Conservation (phyloP, 2,888 invertebrate species). For the Apodemia zela region DNA sequence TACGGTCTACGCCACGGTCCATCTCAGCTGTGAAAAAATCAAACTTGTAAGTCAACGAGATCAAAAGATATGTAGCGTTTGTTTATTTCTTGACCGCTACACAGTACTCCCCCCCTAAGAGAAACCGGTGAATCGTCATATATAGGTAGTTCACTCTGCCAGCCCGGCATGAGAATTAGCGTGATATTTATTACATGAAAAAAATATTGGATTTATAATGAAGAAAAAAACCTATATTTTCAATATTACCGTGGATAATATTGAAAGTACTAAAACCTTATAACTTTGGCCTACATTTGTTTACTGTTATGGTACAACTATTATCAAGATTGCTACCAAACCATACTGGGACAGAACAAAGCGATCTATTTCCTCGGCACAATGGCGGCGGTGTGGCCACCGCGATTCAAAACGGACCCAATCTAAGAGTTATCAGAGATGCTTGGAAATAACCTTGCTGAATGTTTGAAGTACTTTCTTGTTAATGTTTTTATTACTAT, state of each 20-base stretch:
- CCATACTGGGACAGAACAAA: constrained; percentile 31
- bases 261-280: constrained; percentile 7
- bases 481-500: constrained; percentile 1
- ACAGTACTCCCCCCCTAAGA: too few relatives aligned
- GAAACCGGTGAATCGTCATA: too few relatives aligned
- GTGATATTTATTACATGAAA: too few relatives aligned
- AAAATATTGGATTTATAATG: not conserved
- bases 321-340: constrained; percentile 24
- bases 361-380: constrained; percentile 30
- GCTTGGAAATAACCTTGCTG: constrained; percentile 16
- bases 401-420: constrained; percentile 25
- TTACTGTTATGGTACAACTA: constrained; percentile 14
- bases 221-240: not conserved
- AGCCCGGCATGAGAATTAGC: too few relatives aligned
- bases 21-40: too few relatives aligned
- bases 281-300: constrained; percentile 14
- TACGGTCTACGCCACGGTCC: too few relatives aligned
- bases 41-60: too few relatives aligned
- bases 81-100: too few relatives aligned
- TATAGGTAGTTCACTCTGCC: too few relatives aligned
- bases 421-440: constrained; percentile 13
- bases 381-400: constrained; percentile 30
- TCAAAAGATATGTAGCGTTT: too few relatives aligned
- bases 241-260: not conserved
- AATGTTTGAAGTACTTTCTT: constrained; percentile 15